phyloP scores from a whole-genome alignment of 1,140 invertebrate genomes.

The Phenacoccus solenopsis region DNA sequence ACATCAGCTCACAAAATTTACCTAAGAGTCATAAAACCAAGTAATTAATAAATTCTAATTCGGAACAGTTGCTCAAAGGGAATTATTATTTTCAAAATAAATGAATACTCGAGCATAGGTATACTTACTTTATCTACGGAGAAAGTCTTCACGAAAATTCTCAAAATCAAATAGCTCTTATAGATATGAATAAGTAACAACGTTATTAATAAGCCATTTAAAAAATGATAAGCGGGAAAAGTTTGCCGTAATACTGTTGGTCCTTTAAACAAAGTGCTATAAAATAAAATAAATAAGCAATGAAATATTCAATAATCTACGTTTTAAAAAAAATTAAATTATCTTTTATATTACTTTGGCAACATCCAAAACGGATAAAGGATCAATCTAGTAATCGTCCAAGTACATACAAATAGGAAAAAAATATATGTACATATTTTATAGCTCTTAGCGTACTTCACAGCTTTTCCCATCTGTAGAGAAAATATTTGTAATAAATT shows the following conservation, averaged over 20 bases:
- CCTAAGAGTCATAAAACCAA: background rate
- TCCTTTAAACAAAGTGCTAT: background rate
- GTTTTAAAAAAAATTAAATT: background rate
- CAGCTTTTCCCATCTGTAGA: background rate
- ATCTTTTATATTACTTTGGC: background rate
- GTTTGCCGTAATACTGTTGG: background rate
- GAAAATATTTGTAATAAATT: background rate
- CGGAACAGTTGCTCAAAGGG: too few species aligned
- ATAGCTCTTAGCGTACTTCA: background rate
- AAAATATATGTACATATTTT: background rate
- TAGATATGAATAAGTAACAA: background rate
- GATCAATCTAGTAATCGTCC: background rate
- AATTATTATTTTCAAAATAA: too few species aligned
- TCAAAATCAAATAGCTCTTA: background rate
- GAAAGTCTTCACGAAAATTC: background rate
- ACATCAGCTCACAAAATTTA: background rate
- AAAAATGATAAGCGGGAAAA: background rate
- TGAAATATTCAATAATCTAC: background rate
- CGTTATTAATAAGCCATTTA: background rate
- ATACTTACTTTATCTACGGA: background rate
- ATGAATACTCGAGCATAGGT: background rate
- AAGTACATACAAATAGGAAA: background rate
- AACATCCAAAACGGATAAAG: background rate
- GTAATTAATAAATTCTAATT: too few species aligned
- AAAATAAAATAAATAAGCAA: background rate